Percentiles rank a stretch among this genome's conserved stretches.
phyloP scores from a whole-genome alignment of 2,888 invertebrate species.

The Apodemia hepburni region DNA sequence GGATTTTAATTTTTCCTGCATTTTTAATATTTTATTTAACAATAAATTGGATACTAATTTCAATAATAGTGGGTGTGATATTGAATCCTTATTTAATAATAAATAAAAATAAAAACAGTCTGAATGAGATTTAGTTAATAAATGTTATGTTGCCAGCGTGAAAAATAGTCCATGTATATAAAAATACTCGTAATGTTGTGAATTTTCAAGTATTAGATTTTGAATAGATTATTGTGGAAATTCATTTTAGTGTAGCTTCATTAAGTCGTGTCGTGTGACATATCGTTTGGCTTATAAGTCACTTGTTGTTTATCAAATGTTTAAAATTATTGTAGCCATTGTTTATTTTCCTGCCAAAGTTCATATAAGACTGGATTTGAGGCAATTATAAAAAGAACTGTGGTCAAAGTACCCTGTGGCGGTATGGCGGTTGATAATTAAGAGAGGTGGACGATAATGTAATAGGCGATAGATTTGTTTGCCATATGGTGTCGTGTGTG shows the following conservation, averaged over 20 bases:
- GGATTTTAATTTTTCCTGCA: too few species aligned
- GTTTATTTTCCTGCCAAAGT: conserved; percentile 10
- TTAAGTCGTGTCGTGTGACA: conserved; percentile 15
- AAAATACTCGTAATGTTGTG: conserved; percentile 35
- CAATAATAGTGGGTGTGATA: neutral
- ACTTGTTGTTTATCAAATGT: conserved; percentile 16
- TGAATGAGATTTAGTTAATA: conserved; percentile 14
- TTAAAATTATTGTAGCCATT: conserved; percentile 4
- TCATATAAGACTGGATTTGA: conserved; percentile 10
- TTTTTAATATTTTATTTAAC: too few species aligned
- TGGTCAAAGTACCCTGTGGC: conserved; percentile 2
- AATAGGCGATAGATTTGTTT: conserved; percentile 7
- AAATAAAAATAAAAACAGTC: neutral
- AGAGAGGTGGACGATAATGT: neutral
- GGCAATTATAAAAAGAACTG: conserved; percentile 4
- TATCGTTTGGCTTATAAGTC: conserved; percentile 16
- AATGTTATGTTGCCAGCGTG: conserved; percentile 16
- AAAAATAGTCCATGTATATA: conserved; percentile 23
- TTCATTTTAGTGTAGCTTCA: conserved; percentile 12
- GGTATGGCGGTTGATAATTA: neutral
- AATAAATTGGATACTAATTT: neutral
- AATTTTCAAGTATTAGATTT: conserved; percentile 21
- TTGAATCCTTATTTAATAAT: neutral
- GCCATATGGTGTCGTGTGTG: conserved; percentile 1
- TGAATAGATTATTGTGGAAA: conserved; percentile 21